Evolutionary conservation across 2,797 vertebrate genomes (phyloP), one percentile per base, ranked within the genome.

Genomic region (Sciurus vulgaris): DNA sequence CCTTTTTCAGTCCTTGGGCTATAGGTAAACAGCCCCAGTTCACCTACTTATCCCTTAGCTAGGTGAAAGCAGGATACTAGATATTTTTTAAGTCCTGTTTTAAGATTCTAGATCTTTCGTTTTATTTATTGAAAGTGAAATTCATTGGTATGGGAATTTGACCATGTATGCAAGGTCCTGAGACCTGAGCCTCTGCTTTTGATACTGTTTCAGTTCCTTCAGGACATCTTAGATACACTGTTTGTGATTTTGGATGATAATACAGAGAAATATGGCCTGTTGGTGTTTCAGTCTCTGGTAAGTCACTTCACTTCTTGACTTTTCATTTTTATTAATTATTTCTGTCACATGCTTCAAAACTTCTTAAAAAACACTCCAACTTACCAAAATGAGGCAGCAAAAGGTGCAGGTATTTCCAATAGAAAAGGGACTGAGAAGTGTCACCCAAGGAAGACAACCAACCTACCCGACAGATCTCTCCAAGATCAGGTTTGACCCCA

Each of bases 171-270:
- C 41, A 72, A 38, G 61, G 28, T 44, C 54, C 86, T 87, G 4
- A 94, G n/a, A 82, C 65, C 18, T 84, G 73, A 96, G 22, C n/a
- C 44, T 90, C 47, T 97, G 22, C 74, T 97, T 96, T 79, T 96
- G 96, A 69, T 98, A 22, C 94, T 86, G 30, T 98, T 98, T 92
- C 98, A 99, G 99, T 99, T 99, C 98, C 98, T 99, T 88, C 99
- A 99, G 98, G 99, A 99, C 97, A 99, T 99, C 98, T 98, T 99
- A 81, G 99, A 99, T 98, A 99, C 99, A 0, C 98, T 99, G 70
- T 99, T 99, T 97, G 99, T 99, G 93, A 99, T 99, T 98, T 98
- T 99, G 98, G 99, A 99, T 98, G 99, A 99, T 98, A 99, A 99
- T 98, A 99, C 99, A 9, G 99, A 99, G 98, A 99, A 99, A 98